A percentile compares a stretch with the other conserved stretches of the same genome.
phyloP scores from a whole-genome alignment of 1,140 invertebrate species.

The Leptinotarsa undecemlineata region DNA sequence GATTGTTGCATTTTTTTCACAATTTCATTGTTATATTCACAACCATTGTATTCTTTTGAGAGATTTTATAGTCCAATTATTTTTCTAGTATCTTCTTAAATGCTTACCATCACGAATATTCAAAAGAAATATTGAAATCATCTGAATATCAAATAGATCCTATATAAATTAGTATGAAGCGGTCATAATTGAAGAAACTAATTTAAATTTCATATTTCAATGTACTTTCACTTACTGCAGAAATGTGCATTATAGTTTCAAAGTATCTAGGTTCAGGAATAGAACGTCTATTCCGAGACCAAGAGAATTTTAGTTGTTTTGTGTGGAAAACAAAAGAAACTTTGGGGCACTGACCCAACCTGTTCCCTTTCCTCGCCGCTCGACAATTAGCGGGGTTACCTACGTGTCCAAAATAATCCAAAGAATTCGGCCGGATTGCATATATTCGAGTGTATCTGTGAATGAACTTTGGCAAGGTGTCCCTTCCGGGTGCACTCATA shows the following conservation, averaged over 20 bases:
- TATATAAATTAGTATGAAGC: too few species aligned
- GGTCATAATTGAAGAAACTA: too few species aligned
- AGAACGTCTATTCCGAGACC: slow-evolving; percentile 22
- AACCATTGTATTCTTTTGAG: too few species aligned
- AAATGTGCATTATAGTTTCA: neutral
- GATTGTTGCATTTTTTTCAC: too few species aligned
- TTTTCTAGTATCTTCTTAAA: too few species aligned
- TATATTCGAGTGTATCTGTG: slow-evolving; percentile 46
- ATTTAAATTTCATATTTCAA: too few species aligned
- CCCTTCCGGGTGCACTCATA: slow-evolving; percentile 50
- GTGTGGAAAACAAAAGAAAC: slow-evolving; percentile 22
- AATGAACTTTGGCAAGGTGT: slow-evolving; percentile 56
- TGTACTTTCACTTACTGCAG: neutral
- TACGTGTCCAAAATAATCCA: slow-evolving; percentile 30
- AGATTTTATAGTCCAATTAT: too few species aligned
- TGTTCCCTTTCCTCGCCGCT: slow-evolving; percentile 2
- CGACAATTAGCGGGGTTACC: slow-evolving; percentile 13
- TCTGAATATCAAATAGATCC: too few species aligned
- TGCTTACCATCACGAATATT: too few species aligned
- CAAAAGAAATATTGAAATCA: too few species aligned
- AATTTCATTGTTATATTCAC: too few species aligned
- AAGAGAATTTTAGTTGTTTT: slow-evolving; percentile 20
- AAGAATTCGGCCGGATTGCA: slow-evolving; percentile 36
- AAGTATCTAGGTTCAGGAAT: slow-evolving; percentile 17
- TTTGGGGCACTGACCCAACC: slow-evolving; percentile 25